A percentile compares a stretch with the other conserved stretches of the same genome.
Conservation (phyloP, 2,888 invertebrate species). For the Tetragonisca angustula region DNA sequence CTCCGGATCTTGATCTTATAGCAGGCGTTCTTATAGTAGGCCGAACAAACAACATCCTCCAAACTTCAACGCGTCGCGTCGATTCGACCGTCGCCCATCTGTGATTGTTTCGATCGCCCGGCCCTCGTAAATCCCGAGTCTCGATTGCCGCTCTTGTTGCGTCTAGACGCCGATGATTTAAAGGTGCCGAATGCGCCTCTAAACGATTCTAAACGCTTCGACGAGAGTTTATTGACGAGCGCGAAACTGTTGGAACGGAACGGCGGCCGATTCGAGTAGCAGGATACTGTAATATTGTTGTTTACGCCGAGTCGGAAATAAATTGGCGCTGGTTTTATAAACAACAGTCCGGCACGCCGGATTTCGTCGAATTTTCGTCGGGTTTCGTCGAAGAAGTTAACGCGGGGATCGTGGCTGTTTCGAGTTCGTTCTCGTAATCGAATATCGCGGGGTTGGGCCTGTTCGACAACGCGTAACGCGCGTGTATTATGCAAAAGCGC, state of each 20-base stretch:
- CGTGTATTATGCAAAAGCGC: slow-evolving; percentile 12
- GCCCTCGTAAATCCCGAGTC: slow-evolving; percentile 33
- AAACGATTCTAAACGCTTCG: not conserved
- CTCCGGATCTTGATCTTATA: slow-evolving; percentile 32
- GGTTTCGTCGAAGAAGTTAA: not conserved
- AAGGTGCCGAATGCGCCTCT: not conserved
- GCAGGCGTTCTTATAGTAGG: slow-evolving; percentile 51
- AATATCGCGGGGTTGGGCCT: too few relatives aligned
- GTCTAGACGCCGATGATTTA: slow-evolving; percentile 38
- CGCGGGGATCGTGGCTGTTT: not conserved
- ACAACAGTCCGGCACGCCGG: not conserved
- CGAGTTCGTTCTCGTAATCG: too few relatives aligned
- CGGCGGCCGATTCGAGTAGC: not conserved
- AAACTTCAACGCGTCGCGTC: not conserved
- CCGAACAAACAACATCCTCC: slow-evolving; percentile 41
- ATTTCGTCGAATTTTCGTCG: not conserved
- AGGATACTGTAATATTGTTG: slow-evolving; percentile 3
- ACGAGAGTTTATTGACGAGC: not conserved
- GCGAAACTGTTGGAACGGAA: slow-evolving; percentile 15
- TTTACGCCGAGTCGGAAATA: slow-evolving; percentile 3
- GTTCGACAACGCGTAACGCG: not conserved
- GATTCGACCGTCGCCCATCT: not conserved
- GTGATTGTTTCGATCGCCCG: slow-evolving; percentile 9
- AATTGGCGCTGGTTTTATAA: not conserved
- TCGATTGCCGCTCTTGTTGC: slow-evolving; percentile 5